Conservation (phyloP, 2,888 invertebrate genomes). For the Cremastinae sp. region DNA sequence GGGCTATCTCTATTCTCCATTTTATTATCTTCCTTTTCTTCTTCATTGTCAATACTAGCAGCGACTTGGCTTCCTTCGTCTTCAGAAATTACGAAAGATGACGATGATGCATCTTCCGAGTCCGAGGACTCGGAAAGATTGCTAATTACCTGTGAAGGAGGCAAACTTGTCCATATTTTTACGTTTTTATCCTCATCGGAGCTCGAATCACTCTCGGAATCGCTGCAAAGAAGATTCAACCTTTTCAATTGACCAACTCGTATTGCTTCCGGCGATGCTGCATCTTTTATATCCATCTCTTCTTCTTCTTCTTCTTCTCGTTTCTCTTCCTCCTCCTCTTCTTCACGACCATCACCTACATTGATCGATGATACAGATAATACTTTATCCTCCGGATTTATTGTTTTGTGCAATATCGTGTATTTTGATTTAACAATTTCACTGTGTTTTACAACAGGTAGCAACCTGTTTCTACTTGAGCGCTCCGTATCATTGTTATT, state of each 20-base stretch:
- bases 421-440: conserved; percentile 64
- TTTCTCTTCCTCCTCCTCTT: background rate
- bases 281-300: conserved; percentile 7
- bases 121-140: conserved; percentile 40
- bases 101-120: conserved; percentile 1
- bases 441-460: conserved; percentile 62
- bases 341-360: background rate
- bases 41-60: background rate
- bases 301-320: background rate
- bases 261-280: conserved; percentile 32
- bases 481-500: background rate
- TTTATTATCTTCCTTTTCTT: background rate
- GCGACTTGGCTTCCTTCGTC: background rate
- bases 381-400: conserved; percentile 9
- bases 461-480: conserved; percentile 30
- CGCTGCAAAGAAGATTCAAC: conserved; percentile 58
- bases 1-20: background rate
- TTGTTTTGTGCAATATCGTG: conserved; percentile 60
- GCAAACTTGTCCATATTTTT: background rate
- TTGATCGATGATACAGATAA: too few species aligned
- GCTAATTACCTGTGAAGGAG: conserved; percentile 34
- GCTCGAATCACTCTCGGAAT: conserved; percentile 50
- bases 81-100: conserved; percentile 25
- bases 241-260: conserved; percentile 58
- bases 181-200: background rate